These are phyloP conservation scores for Trematomus loennbergii DNA, from an alignment of 2,113 vertebrate genomes.

Conservation along the genomic window DNA sequence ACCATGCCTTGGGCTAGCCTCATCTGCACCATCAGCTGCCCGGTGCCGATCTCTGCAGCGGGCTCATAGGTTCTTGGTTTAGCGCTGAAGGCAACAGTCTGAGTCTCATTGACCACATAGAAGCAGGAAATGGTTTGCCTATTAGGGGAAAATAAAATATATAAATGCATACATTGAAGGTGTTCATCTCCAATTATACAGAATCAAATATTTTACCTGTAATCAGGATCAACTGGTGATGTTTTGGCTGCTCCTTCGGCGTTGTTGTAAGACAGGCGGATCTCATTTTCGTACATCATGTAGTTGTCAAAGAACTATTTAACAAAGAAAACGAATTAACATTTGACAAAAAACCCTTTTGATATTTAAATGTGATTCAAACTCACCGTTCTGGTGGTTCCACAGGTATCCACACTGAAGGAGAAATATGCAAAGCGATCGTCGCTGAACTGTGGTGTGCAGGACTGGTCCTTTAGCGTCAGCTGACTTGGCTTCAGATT, in stretches of 20 bases:
- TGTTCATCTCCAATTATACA: too few species aligned
- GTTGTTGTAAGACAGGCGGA: too few species aligned
- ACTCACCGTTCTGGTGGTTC: conserved; percentile 78
- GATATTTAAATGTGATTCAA: rapidly evolving
- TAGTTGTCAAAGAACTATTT: conserved; percentile 69
- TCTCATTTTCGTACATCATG: too few species aligned
- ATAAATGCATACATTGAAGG: too few species aligned
- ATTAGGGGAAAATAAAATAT: too few species aligned
- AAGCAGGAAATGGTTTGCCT: too few species aligned
- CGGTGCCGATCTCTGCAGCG: conserved; percentile 65
- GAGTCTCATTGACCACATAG: neutral
- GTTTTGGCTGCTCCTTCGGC: too few species aligned
- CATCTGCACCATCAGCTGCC: conserved; percentile 77
- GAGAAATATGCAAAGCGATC: conserved; percentile 78
- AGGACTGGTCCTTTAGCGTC: conserved; percentile 77
- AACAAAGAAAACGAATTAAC: rapidly evolving
- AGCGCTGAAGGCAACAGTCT: conserved; percentile 56
- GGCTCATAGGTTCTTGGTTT: conserved; percentile 42
- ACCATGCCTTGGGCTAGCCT: conserved; percentile 69
- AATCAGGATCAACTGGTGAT: too few species aligned
- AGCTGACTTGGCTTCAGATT: conserved; percentile 63
- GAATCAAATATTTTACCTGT: too few species aligned
- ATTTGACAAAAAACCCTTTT: neutral
- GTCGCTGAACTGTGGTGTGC: conserved; percentile 75
- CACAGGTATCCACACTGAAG: conserved; percentile 77